These are phyloP conservation scores for Pteronotus mesoamericanus DNA, from an alignment of 2,797 vertebrate species.

Conservation along the genomic window DNA sequence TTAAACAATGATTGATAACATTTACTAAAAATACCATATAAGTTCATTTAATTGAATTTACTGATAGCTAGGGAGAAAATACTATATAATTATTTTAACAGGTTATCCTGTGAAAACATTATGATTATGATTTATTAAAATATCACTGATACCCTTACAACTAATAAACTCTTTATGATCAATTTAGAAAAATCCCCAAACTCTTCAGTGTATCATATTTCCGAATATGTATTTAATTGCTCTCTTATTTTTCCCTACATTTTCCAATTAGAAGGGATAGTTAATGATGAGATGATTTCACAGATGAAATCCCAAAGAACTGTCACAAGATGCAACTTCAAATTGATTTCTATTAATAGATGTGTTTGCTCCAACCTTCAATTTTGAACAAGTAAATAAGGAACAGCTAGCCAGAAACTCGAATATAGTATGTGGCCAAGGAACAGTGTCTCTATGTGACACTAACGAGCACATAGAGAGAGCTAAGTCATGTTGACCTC, in stretches of 20 bases:
- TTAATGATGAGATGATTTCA: conserved; percentile 41
- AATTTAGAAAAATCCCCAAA: neutral
- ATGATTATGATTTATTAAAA: conserved; percentile 17
- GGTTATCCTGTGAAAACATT: neutral
- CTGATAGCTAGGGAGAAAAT: neutral
- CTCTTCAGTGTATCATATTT: neutral
- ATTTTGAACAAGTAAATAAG: neutral
- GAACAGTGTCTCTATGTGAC: neutral
- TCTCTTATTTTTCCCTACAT: neutral
- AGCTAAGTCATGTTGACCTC: neutral
- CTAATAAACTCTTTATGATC: conserved; percentile 9
- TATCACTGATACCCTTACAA: neutral
- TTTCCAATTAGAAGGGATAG: conserved; percentile 11
- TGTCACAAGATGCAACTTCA: conserved; percentile 2
- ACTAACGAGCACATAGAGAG: neutral
- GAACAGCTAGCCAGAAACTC: neutral
- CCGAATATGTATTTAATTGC: neutral
- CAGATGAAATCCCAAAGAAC: conserved; percentile 15
- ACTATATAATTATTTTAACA: neutral
- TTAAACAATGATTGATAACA: neutral
- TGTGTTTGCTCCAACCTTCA: neutral
- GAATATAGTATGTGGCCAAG: neutral
- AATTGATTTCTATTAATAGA: conserved; percentile 7
- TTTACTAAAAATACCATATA: neutral
- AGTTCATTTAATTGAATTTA: neutral